Evolutionary conservation across 2,113 vertebrate species (phyloP).

Genomic region (Lontra canadensis): DNA sequence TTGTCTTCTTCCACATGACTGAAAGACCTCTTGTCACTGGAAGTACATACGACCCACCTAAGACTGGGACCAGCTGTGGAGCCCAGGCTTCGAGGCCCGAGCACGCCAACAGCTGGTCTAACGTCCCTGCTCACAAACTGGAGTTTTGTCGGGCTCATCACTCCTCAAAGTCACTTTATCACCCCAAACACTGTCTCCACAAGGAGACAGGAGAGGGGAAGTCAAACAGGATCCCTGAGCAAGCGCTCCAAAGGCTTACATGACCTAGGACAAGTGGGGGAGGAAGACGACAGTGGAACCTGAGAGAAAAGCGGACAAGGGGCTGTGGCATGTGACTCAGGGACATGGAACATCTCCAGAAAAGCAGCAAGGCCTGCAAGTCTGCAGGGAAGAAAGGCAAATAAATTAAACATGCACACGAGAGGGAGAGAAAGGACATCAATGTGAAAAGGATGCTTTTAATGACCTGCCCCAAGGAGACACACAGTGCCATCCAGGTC

Average conservation of each 20-base stretch:
- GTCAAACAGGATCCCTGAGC: neutral
- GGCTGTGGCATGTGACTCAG: neutral
- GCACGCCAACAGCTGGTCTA: neutral
- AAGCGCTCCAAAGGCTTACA: neutral
- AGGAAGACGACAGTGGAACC: neutral
- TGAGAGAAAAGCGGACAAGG: neutral
- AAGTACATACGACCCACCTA: neutral
- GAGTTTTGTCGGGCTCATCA: neutral
- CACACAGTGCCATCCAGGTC: neutral
- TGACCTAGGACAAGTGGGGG: neutral
- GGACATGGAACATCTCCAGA: neutral
- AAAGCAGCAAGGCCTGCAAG: neutral
- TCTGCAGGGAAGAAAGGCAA: neutral
- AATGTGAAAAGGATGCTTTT: neutral
- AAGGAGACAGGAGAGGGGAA: neutral
- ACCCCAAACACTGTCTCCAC: neutral
- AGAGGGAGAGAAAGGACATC: neutral
- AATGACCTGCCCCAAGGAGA: neutral
- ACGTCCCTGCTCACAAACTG: no score
- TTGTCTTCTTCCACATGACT: neutral
- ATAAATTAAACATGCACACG: neutral
- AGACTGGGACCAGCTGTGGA: neutral
- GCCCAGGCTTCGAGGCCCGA: rapidly evolving
- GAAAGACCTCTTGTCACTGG: constrained; percentile 49
- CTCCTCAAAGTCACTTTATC: neutral